These are phyloP conservation scores for Thinocorus orbignyianus DNA, from an alignment of 2,113 vertebrate species.

Conservation along the genomic window DNA sequence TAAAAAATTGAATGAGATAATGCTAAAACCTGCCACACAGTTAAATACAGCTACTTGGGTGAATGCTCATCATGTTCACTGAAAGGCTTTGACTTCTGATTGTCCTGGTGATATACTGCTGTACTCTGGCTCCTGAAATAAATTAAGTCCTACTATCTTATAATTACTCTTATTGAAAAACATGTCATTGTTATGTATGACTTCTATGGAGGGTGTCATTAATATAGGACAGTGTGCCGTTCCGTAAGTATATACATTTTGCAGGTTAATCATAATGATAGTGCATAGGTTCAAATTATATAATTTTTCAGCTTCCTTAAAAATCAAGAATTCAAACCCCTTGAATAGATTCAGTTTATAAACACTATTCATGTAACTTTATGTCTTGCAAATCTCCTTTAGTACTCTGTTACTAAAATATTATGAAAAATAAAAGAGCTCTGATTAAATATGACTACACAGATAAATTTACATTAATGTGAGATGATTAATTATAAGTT, in stretches of 20 bases:
- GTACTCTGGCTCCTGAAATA: neutral
- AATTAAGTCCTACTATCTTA: slow-evolving; percentile 15
- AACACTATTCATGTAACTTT: slow-evolving; percentile 50
- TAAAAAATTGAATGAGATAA: neutral
- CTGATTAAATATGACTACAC: slow-evolving; percentile 65
- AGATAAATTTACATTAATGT: slow-evolving; percentile 65
- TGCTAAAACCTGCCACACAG: neutral
- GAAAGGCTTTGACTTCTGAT: neutral
- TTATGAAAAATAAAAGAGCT: slow-evolving; percentile 66
- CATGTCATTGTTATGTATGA: neutral
- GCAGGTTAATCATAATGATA: neutral
- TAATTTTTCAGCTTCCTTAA: slow-evolving; percentile 24
- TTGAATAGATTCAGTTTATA: slow-evolving; percentile 38
- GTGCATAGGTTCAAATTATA: slow-evolving; percentile 30
- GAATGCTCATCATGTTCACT: neutral
- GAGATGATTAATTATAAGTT: slow-evolving; percentile 68
- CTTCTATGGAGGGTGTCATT: neutral
- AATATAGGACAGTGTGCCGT: neutral
- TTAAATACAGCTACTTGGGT: neutral
- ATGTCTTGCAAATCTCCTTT: slow-evolving; percentile 50
- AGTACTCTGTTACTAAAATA: slow-evolving; percentile 69
- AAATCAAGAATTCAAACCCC: slow-evolving; percentile 3
- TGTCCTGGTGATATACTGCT: neutral
- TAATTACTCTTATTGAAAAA: slow-evolving; percentile 21
- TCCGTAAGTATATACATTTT: neutral